Conservation (phyloP, 2,888 invertebrate genomes). For the Phymatocera aterrima region DNA sequence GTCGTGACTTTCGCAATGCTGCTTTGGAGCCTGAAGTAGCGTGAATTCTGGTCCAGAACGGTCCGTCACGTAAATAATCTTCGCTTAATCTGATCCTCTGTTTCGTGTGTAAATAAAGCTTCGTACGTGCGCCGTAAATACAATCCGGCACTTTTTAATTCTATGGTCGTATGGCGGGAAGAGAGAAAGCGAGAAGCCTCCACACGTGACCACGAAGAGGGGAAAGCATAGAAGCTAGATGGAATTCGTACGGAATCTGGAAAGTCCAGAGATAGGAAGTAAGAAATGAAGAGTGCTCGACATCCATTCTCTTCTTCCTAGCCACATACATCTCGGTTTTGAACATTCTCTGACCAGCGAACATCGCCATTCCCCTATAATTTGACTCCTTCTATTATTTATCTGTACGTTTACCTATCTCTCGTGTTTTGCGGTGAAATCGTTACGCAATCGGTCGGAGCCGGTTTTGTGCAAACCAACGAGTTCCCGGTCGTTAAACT, state of each 20-base stretch:
- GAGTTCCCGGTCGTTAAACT: conserved; percentile 5
- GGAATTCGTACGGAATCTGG: no score
- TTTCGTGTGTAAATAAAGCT: conserved; percentile 18
- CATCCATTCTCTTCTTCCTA: no score
- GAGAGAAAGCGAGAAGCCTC: not conserved
- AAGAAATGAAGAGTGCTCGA: no score
- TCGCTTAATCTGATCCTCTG: conserved; percentile 16
- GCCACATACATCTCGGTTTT: no score
- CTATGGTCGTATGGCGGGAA: not conserved
- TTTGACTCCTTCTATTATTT: not conserved
- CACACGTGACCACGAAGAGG: not conserved
- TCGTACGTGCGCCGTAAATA: conserved; percentile 34
- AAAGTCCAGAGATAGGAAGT: no score
- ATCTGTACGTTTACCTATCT: no score
- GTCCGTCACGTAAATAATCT: conserved; percentile 38
- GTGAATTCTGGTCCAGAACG: not conserved
- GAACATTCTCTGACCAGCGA: no score
- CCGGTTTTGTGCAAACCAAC: not conserved
- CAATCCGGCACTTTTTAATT: conserved; percentile 29
- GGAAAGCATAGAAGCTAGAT: not conserved
- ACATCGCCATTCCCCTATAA: no score
- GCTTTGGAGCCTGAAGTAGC: not conserved
- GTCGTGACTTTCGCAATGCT: not conserved
- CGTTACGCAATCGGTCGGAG: not conserved
- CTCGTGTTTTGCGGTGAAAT: not conserved